Conservation (phyloP, 2,888 invertebrate species). For the Rhingia rostrata region DNA sequence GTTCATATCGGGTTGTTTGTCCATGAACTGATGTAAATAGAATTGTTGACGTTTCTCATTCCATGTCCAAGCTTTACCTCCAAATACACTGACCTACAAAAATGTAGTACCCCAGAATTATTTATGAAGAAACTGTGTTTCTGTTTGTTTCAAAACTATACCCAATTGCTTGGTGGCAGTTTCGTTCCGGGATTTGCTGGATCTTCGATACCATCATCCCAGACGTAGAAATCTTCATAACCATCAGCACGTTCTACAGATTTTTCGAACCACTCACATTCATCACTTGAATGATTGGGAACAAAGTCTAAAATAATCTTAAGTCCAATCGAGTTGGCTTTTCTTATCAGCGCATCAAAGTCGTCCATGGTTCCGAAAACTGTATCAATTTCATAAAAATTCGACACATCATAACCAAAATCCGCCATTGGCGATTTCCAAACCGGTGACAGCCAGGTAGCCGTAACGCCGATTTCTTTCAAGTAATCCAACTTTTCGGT, state of each 20-base stretch:
- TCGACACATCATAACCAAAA: conserved; percentile 90
- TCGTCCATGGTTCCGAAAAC: conserved; percentile 87
- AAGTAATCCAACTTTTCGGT: conserved; percentile 86
- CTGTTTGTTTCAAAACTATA: too few relatives aligned
- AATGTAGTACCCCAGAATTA: too few relatives aligned
- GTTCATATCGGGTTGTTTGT: conserved; percentile 91
- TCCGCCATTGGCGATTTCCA: conserved; percentile 90
- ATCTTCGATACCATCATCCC: conserved; percentile 86
- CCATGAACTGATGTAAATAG: conserved; percentile 87
- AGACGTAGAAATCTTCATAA: conserved; percentile 90
- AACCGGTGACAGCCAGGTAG: conserved; percentile 89
- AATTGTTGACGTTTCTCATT: conserved; percentile 86
- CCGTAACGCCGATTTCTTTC: conserved; percentile 87
- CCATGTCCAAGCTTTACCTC: conserved; percentile 89
- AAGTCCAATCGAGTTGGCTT: conserved; percentile 83
- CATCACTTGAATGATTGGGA: conserved; percentile 90
- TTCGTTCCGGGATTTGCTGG: conserved; percentile 31
- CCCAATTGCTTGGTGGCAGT: conserved; percentile 79
- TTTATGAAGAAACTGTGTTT: too few relatives aligned
- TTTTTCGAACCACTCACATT: conserved; percentile 92
- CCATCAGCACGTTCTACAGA: conserved; percentile 86
- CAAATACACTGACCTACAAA: conserved; percentile 83
- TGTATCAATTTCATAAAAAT: conserved; percentile 87
- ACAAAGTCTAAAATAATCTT: conserved; percentile 87
- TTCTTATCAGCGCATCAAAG: conserved; percentile 86